Evolutionary conservation across 2,888 invertebrate species (phyloP), one percentile per base, ranked within the genome.

Genomic region (Ligdia adustata): DNA sequence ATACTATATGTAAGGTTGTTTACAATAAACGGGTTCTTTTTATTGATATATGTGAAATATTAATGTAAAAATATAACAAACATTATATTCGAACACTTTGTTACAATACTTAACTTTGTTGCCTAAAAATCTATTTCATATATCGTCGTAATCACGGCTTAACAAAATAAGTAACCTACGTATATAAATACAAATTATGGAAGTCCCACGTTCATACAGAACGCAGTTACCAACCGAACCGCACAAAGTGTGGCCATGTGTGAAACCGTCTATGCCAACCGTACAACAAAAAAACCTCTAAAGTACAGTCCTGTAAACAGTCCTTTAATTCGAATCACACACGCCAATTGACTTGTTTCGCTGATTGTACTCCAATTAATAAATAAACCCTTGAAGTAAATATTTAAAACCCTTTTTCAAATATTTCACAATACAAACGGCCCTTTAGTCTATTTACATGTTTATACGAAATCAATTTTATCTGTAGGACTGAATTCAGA

Each of bases 261-360:
- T 83, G 71, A 87, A 85, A 80, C 69, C 74, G 74, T 74, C 71
- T 71, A 73, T 69, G 69, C 66, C 74, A 78, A 66, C 73, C 76
- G 66, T 70, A 72, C 73, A 72, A 79, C n/a, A 81, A 81, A 82
- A 76, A 67, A 68, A 69, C 66, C 63, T 69, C 62, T 58, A 57
- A 67, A 67, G 69, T 49, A 43, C 38, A 15, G 55, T 75, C 76
- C 75, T 82, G 83, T 85, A 87, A 86, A 86, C 80, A 79, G 78
- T 77, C 77, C 77, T 70, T 72, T 89, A 87, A 90, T 87, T 79
- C 84, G 88, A 79, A 88, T 89, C 75, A 82, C 73, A 87, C 88
- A 82, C 82, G 56, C 66, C 76, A 76, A 79, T 79, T 84, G 83
- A 82, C 74, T 82, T 75, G 79, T 82, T 87, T 82, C 73, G 75